These are phyloP conservation scores for Temnothorax rugatulus DNA, from an alignment of 2,888 invertebrate genomes.

Conservation along the genomic window DNA sequence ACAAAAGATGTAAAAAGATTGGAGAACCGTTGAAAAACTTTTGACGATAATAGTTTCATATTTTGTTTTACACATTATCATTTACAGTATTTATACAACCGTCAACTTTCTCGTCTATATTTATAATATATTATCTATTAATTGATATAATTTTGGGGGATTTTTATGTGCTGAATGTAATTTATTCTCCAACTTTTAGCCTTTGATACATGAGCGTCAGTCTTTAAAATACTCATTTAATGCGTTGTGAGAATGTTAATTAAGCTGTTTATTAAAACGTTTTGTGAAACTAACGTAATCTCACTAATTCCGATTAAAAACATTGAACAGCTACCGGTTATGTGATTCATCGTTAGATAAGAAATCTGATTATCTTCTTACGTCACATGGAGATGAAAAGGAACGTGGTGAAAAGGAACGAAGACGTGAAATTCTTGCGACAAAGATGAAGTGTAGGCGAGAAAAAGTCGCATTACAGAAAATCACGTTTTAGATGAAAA, in stretches of 20 bases:
- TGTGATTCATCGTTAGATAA: background rate
- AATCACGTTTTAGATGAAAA: background rate
- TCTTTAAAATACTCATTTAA: background rate
- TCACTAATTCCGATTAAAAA: background rate
- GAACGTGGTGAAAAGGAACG: background rate
- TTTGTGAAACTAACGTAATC: background rate
- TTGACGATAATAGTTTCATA: background rate
- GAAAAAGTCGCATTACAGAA: background rate
- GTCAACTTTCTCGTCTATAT: background rate
- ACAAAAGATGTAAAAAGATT: no score
- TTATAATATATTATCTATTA: background rate
- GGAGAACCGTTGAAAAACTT: background rate
- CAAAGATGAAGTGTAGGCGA: background rate
- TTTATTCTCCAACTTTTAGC: background rate
- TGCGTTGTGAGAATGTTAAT: conserved; percentile 40
- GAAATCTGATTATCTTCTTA: background rate
- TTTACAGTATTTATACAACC: background rate
- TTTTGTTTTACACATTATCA: background rate
- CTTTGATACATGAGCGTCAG: background rate
- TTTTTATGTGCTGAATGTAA: background rate
- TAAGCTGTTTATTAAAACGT: conserved; percentile 37
- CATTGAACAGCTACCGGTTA: background rate
- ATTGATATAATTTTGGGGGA: background rate
- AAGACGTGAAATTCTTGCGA: background rate
- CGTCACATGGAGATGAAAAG: conserved; percentile 5